These are phyloP conservation scores for Drosophila nebulosa DNA, from an alignment of 1,140 invertebrate species.

Conservation along the genomic window DNA sequence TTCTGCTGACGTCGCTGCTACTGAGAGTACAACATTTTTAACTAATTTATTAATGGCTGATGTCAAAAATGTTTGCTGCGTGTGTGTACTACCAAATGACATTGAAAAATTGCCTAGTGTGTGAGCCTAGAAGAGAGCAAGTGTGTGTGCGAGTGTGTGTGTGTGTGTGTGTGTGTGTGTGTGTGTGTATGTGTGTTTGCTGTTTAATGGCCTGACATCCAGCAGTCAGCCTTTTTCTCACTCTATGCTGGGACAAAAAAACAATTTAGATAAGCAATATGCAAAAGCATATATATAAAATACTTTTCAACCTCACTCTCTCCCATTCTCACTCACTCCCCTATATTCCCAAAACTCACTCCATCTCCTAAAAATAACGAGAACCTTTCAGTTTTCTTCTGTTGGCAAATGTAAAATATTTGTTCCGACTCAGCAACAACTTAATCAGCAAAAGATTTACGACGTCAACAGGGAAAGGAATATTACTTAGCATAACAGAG, in stretches of 20 bases:
- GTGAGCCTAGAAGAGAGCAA: background rate
- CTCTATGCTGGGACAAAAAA: constrained; percentile 33
- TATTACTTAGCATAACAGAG: constrained; percentile 30
- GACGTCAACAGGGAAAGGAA: constrained; percentile 5
- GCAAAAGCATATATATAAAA: constrained; percentile 32
- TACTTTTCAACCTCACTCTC: background rate
- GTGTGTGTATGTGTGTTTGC: constrained; percentile 11
- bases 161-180: constrained; percentile 3
- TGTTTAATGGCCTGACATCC: constrained; percentile 54
- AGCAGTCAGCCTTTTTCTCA: constrained; percentile 31
- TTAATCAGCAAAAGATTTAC: constrained; percentile 59
- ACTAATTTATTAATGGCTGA: constrained; percentile 74
- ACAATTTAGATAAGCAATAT: constrained; percentile 75
- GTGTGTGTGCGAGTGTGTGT: too few relatives aligned
- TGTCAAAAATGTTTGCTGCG: constrained; percentile 45
- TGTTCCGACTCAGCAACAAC: constrained; percentile 34
- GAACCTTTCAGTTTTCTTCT: constrained; percentile 7
- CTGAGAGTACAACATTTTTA: background rate
- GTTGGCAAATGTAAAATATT: constrained; percentile 38
- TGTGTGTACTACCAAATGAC: constrained; percentile 53
- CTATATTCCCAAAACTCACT: background rate
- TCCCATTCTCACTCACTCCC: background rate
- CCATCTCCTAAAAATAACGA: background rate
- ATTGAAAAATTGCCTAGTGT: constrained; percentile 66
- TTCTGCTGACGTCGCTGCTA: background rate